Evolutionary conservation across 1,140 invertebrate species (phyloP).

Genomic region (Pteromalus puparum): DNA sequence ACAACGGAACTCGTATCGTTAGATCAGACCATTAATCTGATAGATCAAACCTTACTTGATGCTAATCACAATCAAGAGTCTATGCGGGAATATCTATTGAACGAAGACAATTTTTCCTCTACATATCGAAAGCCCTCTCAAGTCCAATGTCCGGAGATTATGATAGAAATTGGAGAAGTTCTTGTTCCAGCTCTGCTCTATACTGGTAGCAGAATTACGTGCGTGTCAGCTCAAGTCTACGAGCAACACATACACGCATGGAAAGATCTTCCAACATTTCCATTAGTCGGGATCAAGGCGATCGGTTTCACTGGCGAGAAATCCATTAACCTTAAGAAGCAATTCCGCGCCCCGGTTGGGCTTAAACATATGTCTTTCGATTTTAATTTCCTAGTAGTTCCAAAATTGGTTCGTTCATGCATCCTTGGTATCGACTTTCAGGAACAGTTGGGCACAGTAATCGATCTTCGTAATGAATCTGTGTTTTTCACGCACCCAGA

Average conservation of each 20-base stretch:
- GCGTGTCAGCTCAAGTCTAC: background rate
- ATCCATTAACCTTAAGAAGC: background rate
- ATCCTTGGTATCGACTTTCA: background rate
- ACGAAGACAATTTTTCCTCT: too few relatives aligned
- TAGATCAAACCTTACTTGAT: too few relatives aligned
- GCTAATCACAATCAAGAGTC: too few relatives aligned
- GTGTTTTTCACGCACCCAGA: too few relatives aligned
- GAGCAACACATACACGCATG: background rate
- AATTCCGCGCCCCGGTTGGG: background rate
- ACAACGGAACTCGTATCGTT: too few relatives aligned
- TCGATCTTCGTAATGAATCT: background rate
- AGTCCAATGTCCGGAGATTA: background rate
- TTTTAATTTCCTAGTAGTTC: background rate
- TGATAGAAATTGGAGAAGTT: too few relatives aligned
- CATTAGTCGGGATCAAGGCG: background rate
- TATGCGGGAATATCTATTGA: too few relatives aligned
- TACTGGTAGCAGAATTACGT: background rate
- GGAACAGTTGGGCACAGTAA: background rate
- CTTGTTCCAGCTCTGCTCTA: background rate
- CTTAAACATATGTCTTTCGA: too few relatives aligned
- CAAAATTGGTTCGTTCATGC: background rate
- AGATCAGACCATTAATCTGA: too few relatives aligned
- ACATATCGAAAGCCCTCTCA: too few relatives aligned
- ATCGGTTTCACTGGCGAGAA: slow-evolving; percentile 1
- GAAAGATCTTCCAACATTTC: background rate